phyloP scores from a whole-genome alignment of 2,113 vertebrate genomes.

The Notarius lentiginosus region DNA sequence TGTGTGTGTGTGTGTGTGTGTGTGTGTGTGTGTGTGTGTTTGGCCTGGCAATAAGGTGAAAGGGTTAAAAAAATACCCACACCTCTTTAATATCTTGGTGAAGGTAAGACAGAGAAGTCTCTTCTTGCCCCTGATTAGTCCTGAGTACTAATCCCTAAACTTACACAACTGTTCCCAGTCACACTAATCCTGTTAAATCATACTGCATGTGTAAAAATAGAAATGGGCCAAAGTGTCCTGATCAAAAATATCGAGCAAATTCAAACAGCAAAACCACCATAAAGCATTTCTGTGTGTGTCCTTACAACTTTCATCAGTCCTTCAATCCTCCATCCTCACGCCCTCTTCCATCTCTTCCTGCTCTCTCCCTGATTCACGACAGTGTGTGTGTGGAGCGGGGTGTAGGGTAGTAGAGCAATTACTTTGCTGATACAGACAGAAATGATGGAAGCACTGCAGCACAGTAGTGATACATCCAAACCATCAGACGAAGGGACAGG shows the following conservation, averaged over 20 bases:
- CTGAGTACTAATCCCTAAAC: not conserved
- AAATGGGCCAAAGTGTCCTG: not conserved
- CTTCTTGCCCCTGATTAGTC: not conserved
- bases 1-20: conserved; percentile 14
- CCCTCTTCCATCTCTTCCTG: not conserved
- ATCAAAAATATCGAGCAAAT: not conserved
- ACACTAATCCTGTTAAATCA: not conserved
- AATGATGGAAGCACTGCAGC: not conserved
- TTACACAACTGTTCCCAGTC: not conserved
- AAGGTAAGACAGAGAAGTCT: not conserved
- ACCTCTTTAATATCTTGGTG: not conserved
- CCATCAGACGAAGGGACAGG: not conserved
- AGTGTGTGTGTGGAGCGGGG: not conserved
- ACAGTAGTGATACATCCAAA: not conserved
- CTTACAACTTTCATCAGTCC: not conserved
- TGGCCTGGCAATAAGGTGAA: not conserved
- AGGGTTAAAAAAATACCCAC: not conserved
- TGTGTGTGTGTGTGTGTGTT: not conserved
- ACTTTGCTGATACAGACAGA: not conserved
- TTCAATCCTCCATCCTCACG: not conserved
- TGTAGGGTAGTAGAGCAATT: not conserved
- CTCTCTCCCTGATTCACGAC: not conserved
- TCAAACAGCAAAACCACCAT: not conserved
- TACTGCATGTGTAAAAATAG: not conserved
- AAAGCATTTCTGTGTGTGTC: not conserved